These are phyloP conservation scores for Drosophila niveifrons DNA, from an alignment of 2,888 invertebrate genomes.

Conservation along the genomic window DNA sequence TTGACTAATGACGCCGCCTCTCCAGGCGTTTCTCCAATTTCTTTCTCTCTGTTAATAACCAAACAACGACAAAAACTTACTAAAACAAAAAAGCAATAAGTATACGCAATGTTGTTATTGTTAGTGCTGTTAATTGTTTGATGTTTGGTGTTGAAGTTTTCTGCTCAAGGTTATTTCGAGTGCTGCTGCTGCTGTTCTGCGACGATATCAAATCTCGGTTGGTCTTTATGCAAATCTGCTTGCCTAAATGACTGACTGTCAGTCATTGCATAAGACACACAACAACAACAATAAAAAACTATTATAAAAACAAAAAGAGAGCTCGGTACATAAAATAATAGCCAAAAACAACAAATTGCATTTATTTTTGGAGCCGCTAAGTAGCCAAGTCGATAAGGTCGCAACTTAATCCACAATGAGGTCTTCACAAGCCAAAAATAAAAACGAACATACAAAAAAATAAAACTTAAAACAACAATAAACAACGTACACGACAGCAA, in stretches of 20 bases:
- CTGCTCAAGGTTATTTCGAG: conserved; percentile 50
- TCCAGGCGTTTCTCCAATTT: conserved; percentile 61
- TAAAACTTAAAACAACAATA: conserved; percentile 40
- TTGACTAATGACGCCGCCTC: conserved; percentile 77
- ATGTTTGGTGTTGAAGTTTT: conserved; percentile 24
- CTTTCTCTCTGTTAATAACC: conserved; percentile 73
- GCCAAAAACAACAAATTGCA: conserved; percentile 60
- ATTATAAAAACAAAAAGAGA: conserved; percentile 14
- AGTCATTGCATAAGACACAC: conserved; percentile 56
- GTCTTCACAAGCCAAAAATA: conserved; percentile 33
- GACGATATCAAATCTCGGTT: conserved; percentile 47
- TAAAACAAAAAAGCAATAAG: background rate
- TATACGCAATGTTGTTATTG: conserved; percentile 39
- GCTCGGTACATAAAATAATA: conserved; percentile 47
- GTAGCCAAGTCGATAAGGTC: conserved; percentile 82
- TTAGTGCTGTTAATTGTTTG: conserved; percentile 46
- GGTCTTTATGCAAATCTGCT: conserved; percentile 57
- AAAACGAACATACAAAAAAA: conserved; percentile 29
- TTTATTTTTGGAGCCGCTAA: conserved; percentile 83
- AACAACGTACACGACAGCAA: conserved; percentile 7
- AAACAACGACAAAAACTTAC: conserved; percentile 41
- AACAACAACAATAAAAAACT: conserved; percentile 14
- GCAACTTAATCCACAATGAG: conserved; percentile 76
- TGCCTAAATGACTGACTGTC: conserved; percentile 10
- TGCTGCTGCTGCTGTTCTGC: conserved; percentile 4